Conservation (phyloP, 2,888 invertebrate species). For the Apotomis betuletana region DNA sequence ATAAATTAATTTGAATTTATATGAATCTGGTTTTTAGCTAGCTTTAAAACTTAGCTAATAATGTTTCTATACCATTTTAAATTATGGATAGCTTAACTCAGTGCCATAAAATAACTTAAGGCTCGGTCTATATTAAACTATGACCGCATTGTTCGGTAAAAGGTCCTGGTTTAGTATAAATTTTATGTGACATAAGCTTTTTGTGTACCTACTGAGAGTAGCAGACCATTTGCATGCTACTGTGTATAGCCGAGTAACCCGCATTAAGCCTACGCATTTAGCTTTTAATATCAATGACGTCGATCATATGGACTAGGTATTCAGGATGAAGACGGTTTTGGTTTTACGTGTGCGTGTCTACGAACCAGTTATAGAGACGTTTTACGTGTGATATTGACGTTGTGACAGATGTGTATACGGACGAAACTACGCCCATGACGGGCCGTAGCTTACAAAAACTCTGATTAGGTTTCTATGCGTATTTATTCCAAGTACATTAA, state of each 20-base stretch:
- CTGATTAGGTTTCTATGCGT: no score
- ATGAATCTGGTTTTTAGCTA: no score
- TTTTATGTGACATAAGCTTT: background rate
- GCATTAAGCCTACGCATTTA: constrained; percentile 19
- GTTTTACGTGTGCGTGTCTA: no score
- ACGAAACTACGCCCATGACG: no score
- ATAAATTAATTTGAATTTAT: no score
- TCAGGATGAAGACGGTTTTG: background rate
- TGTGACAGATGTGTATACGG: no score
- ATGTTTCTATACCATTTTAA: no score
- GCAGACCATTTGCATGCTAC: constrained; percentile 17
- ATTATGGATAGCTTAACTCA: background rate
- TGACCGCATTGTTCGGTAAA: background rate
- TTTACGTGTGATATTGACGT: no score
- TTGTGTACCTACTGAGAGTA: background rate
- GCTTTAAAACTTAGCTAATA: no score
- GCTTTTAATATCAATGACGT: constrained; percentile 5
- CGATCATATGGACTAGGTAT: background rate
- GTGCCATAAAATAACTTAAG: constrained; percentile 8
- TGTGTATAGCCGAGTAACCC: constrained; percentile 7
- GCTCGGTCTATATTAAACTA: background rate
- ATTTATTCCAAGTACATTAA: no score
- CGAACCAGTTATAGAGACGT: no score
- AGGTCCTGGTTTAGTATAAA: background rate
- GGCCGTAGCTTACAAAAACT: no score